Conservation (phyloP, 2,113 vertebrate species). For the Strigops habroptila region DNA sequence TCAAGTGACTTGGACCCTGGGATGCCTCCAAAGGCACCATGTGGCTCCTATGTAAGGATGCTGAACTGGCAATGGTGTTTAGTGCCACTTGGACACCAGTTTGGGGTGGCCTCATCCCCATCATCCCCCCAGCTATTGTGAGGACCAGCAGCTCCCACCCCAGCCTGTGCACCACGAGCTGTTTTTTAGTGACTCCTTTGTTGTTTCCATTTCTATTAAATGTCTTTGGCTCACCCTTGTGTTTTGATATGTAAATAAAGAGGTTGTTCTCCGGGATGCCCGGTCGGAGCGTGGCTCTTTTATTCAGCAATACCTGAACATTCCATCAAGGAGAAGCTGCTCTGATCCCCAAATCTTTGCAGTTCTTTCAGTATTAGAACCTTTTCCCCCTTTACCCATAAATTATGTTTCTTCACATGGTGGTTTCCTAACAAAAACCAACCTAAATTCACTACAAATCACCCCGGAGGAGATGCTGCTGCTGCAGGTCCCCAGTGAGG, state of each 20-base stretch:
- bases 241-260: constrained; percentile 46
- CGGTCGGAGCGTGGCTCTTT: not conserved
- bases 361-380: not conserved
- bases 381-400: not conserved
- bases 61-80: not conserved
- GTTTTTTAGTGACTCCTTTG: not conserved
- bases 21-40: not conserved
- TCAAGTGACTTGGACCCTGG: not conserved
- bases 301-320: not conserved
- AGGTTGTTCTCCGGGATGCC: not conserved
- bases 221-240: not conserved
- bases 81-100: not conserved
- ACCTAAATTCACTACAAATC: not conserved
- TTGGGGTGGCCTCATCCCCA: not conserved
- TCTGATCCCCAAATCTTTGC: not conserved
- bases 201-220: not conserved
- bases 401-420: accelerated
- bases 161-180: not conserved
- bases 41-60: not conserved
- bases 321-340: not conserved
- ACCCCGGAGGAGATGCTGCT: accelerated
- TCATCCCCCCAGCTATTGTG: not conserved
- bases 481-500: not conserved
- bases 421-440: accelerated
- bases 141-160: not conserved